Evolutionary conservation across 2,113 vertebrate genomes (phyloP).

Genomic region (Caretta caretta): DNA sequence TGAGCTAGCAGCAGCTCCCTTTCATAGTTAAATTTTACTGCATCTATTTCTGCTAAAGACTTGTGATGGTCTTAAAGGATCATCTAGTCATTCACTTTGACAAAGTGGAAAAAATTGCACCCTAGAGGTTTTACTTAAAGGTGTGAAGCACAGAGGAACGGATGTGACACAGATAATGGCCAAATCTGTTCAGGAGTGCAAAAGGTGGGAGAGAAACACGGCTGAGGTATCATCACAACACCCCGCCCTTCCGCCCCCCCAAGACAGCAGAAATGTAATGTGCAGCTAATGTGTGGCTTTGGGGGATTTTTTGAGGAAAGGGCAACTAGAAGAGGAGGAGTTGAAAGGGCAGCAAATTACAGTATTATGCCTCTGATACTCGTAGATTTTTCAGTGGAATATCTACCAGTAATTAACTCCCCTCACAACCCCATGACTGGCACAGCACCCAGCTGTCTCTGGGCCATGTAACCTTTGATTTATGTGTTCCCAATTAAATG

Average conservation of each 20-base stretch:
- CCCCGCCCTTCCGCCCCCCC: not conserved
- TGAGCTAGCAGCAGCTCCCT: not conserved
- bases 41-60: slow-evolving; percentile 16
- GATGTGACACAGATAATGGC: not conserved
- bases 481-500: not conserved
- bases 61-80: slow-evolving; percentile 6
- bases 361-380: not conserved
- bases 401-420: not conserved
- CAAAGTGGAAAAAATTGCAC: slow-evolving; percentile 41
- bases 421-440: not conserved
- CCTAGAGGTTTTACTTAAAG: slow-evolving; percentile 22
- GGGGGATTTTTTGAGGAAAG: slow-evolving; percentile 4
- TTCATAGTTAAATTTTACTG: slow-evolving; percentile 14
- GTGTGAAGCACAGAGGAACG: not conserved
- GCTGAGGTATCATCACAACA: not conserved
- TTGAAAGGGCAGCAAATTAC: not conserved
- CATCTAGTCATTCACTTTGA: slow-evolving; percentile 41
- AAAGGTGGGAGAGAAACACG: slow-evolving; percentile 8
- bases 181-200: slow-evolving; percentile 32
- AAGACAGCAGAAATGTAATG: not conserved
- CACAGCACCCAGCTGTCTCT: not conserved
- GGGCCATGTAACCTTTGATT: not conserved
- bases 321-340: not conserved
- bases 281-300: slow-evolving; percentile 9
- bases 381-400: not conserved